Evolutionary conservation across 2,888 invertebrate genomes (phyloP), one percentile per base, ranked within the genome.

Genomic region (Cephus pygmeus): DNA sequence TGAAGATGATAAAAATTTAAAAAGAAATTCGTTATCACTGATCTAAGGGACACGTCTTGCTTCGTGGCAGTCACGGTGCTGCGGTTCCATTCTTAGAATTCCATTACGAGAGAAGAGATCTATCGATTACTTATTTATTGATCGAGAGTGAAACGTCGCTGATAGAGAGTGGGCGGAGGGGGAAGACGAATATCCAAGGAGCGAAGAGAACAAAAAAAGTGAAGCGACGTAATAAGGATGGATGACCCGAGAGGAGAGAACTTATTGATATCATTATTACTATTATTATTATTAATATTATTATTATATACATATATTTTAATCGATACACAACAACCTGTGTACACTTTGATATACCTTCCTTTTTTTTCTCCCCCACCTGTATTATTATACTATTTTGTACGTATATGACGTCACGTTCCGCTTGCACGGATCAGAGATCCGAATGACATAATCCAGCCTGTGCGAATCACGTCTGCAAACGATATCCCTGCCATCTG

Each of bases 221-320:
- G 71, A 76, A 69, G n/a, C 31, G 23, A 69, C 33, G 40, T 73
- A 36, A 76, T 36, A 73, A 69, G 31, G 74, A 69, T 69, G 34
- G 36, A n/a, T 69, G 11, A 33, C 23, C 31, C 35, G 71, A 69
- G 77, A 74, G 75, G 71, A 75, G 35, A 69, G 33, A 69, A 36
- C 76, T 81, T 77, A 76, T 79, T 76, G 35, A 56, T 75, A 80
- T 78, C 11, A 79, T 83, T 83, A 82, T 81, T 78, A 76, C 68
- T 80, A 81, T 79, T 75, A 76, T 75, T 74, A 77, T 11, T 56
- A 71, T 31, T 73, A 56, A 36, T 34, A 81, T 81, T 77, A 81
- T 80, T 79, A 77, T 77, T 77, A 79, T 78, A 78, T 76, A 85
- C 76, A 81, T 81, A 81, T 84, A 85, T 83, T 85, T 83, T 81